Evolutionary conservation across 2,797 vertebrate genomes (phyloP).

Genomic region (Ispidina lecontei): DNA sequence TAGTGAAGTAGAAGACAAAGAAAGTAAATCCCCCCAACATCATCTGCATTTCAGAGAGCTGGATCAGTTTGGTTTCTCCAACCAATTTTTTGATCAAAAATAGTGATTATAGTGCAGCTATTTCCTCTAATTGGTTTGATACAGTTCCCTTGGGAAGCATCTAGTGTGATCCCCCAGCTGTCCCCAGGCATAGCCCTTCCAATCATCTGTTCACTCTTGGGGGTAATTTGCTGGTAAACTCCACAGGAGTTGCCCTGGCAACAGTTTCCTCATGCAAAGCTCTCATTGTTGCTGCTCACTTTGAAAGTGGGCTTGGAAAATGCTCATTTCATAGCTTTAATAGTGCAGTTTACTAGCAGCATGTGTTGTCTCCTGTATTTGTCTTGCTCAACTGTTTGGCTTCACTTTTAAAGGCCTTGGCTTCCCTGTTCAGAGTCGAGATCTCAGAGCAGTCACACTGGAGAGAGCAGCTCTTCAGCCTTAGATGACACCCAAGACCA

Average conservation of each 20-base stretch:
- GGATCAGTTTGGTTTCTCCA: neutral
- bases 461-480: neutral
- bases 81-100: neutral
- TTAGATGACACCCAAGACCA: neutral
- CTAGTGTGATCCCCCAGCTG: neutral
- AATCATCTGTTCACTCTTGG: neutral
- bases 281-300: neutral
- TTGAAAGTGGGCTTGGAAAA: neutral
- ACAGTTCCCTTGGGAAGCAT: neutral
- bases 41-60: neutral
- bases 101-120: neutral
- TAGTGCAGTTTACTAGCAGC: neutral
- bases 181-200: neutral
- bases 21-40: neutral
- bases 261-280: neutral
- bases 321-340: neutral
- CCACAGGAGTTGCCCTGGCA: neutral
- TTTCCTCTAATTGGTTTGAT: constrained; percentile 21
- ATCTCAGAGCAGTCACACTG: neutral
- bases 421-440: neutral
- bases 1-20: neutral
- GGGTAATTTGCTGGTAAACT: neutral
- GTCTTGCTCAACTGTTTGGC: neutral
- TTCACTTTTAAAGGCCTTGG: neutral
- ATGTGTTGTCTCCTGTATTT: neutral